These are phyloP conservation scores for Adelges cooleyi DNA, from an alignment of 1,140 invertebrate species.

Conservation along the genomic window DNA sequence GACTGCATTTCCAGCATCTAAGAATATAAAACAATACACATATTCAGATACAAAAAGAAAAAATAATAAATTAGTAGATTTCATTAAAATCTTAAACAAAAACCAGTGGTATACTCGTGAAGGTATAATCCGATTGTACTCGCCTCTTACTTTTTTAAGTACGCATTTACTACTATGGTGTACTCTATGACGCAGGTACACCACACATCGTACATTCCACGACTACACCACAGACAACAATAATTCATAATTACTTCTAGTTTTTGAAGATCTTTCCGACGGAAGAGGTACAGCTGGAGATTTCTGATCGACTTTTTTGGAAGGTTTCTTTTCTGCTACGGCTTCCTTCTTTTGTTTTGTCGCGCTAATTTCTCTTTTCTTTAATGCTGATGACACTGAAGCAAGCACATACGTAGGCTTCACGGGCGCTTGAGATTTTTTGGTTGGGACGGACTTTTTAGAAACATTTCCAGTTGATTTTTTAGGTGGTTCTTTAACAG, in stretches of 20 bases:
- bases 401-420: slow-evolving; percentile 25
- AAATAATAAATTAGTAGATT: no score
- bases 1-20: slow-evolving; percentile 30
- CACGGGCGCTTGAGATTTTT: slow-evolving; percentile 15
- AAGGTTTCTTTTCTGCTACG: slow-evolving; percentile 26
- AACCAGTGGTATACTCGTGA: no score
- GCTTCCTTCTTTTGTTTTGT: slow-evolving; percentile 12
- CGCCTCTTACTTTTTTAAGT: no score
- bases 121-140: no score
- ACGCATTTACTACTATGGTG: no score
- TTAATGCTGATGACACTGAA: slow-evolving; percentile 14
- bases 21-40: no score
- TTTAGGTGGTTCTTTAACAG: slow-evolving; percentile 20
- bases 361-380: slow-evolving; percentile 30
- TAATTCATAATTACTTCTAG: slow-evolving; percentile 32
- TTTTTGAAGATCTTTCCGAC: slow-evolving; percentile 31
- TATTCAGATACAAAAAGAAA: no score
- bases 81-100: no score
- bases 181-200: no score
- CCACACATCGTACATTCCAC: no score
- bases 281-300: slow-evolving; percentile 11
- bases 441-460: not conserved
- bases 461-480: not conserved
- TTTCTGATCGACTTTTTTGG: slow-evolving; percentile 27
- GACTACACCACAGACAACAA: no score